Evolutionary conservation across 2,888 invertebrate species (phyloP).

Genomic region (Yponomeuta sedellus): DNA sequence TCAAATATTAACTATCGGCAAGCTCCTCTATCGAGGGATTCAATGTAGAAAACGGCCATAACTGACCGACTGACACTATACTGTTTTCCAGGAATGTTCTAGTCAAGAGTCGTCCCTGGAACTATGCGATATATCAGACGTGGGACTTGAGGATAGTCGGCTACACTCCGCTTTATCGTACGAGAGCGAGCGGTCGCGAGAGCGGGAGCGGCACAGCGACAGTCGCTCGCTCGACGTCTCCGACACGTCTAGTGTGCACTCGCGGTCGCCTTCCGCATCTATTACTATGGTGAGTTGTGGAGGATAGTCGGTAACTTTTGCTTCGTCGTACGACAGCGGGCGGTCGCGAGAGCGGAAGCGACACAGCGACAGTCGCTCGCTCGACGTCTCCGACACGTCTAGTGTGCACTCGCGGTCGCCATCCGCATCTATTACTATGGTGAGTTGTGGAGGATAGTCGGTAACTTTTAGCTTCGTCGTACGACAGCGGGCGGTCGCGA

Average conservation of each 20-base stretch:
- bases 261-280: constrained; percentile 65
- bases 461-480: constrained; percentile 63
- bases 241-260: constrained; percentile 64
- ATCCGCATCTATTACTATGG: constrained; percentile 67
- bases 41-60: no score
- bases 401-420: constrained; percentile 66
- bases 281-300: constrained; percentile 63
- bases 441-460: constrained; percentile 62
- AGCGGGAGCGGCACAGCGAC: constrained; percentile 66
- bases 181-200: constrained; percentile 58
- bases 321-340: constrained; percentile 67
- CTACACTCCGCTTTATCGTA: constrained; percentile 67
- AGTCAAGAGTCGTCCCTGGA: constrained; percentile 73
- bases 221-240: constrained; percentile 66
- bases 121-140: constrained; percentile 62
- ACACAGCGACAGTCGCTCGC: constrained; percentile 64
- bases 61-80: constrained; percentile 3
- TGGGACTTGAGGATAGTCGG: constrained; percentile 56
- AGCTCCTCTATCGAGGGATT: no score
- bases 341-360: constrained; percentile 62
- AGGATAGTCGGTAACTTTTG: constrained; percentile 62
- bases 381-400: constrained; percentile 66
- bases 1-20: no score
- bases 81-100: constrained; percentile 61
- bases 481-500: constrained; percentile 60